These are phyloP conservation scores for Scomber colias DNA, from an alignment of 2,113 vertebrate species.

Conservation along the genomic window DNA sequence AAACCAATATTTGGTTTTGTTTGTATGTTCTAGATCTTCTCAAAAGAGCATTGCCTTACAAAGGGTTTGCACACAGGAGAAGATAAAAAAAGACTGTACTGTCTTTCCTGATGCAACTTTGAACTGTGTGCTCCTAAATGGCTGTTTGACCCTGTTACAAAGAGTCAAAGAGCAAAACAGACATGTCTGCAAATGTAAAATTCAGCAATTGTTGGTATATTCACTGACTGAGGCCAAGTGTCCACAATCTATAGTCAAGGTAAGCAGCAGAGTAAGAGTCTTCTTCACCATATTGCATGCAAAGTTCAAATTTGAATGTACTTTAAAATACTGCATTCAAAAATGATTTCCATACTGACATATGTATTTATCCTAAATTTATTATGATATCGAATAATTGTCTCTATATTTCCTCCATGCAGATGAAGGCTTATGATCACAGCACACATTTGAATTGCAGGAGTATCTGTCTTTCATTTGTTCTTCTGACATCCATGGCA, in stretches of 20 bases:
- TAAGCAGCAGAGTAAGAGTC: constrained; percentile 20
- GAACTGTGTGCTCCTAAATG: background rate
- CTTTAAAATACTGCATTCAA: background rate
- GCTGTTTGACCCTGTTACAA: constrained; percentile 19
- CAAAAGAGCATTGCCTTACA: background rate
- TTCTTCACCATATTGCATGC: background rate
- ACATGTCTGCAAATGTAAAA: constrained; percentile 12
- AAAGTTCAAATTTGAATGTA: background rate
- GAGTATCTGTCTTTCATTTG: background rate
- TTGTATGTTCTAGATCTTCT: constrained; percentile 27
- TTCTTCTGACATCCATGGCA: background rate
- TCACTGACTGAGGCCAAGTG: background rate
- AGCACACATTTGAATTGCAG: constrained; percentile 16
- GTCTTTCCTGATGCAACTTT: constrained; percentile 4
- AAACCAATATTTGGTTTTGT: background rate
- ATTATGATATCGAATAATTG: background rate
- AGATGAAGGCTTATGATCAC: constrained; percentile 23
- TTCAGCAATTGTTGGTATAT: background rate
- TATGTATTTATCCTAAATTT: background rate
- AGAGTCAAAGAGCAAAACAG: constrained; percentile 9
- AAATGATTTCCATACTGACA: background rate
- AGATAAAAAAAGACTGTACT: background rate
- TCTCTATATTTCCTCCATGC: constrained; percentile 11
- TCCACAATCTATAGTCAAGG: constrained; percentile 6
- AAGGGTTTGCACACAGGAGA: background rate